Base-by-base conservation (phyloP, 53 echinoderm and acorn worm species). In the Temnopleurus reevesii region DNA sequence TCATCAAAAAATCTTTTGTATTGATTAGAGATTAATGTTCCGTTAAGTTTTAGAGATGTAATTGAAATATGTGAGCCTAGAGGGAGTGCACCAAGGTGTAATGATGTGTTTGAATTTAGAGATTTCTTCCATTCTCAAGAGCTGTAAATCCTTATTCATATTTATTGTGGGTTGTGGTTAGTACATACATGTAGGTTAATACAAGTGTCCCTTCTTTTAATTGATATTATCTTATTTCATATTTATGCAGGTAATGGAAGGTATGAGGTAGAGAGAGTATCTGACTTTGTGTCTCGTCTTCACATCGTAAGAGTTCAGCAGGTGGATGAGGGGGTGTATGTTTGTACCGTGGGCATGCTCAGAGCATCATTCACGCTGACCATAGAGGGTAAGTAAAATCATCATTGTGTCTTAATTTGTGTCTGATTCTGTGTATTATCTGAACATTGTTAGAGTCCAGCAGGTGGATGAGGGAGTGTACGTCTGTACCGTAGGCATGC, bases 261-360 rank as follows among this genome's bases (percentile, higher is more conserved):
- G 46, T 85, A 36, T 23, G 86, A 45, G 28, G 86, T 44, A 12
- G 59, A 76, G 57, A 86, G 79, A 45, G 57, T 90, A 57, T 88
- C 90, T 10, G 88, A 89, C 43, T 88, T 55, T 17, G 79, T 90
- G 7, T 93, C 93, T 9, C 91, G 86, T 29, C 91, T 96, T 1
- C 89, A 91, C 46, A 91, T 96, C 38, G 63, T 86, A 17, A 89
- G 91, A 7, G 71, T 96, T 5, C 59, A 76, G 10, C 63, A 81
- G 15, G 46, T 91, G 1, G 96, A 96, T 49, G 81, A 88, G n/a
- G 96, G 96, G 12, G 66, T 89, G 8, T 96, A 96, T 30, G 90
- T 89, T 60, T 96, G 96, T 54, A 83, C 91, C 10, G 93, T 94
- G 9, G 96, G 93, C 8, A 88, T 91, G 36, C 84, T 96, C 5